Evolutionary conservation across 2,888 invertebrate species (phyloP), one percentile per base, ranked within the genome.

Genomic region (Volucella bombylans): DNA sequence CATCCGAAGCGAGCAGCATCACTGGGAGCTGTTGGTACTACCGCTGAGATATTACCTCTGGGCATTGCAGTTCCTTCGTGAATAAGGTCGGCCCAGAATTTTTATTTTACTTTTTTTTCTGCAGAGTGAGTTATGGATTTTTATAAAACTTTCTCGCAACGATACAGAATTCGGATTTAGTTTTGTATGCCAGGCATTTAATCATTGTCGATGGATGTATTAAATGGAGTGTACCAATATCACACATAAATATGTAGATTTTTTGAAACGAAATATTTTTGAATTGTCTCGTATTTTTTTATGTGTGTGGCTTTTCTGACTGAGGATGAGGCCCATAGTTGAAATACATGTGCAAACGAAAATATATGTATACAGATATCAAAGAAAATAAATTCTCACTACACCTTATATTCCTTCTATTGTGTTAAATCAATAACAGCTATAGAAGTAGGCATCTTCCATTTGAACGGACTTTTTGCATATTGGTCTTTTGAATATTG

Each of bases 121-220:
- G 2, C 54, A 10, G 4, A 80, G 83, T 77, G 85, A 85, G 61
- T 85, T 85, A 85, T 85, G 85, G 81, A 85, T 72, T 71, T 72
- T 61, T 69, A 74, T 54, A 6, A 65, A 83, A 83, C 79, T 83
- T 74, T 80, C 55, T 14, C 76, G 76, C 41, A 54, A 72, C 41
- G 41, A 57, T 65, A 57, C 31, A 50, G 57, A 80, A 54, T 54
- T 14, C 52, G 67, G 61, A 61, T 59, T 59, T 69, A 71, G 54
- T 69, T 80, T 79, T 64, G 65, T 79, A 47, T 12, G 59, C 50
- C 39, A 57, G 41, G 59, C 64, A 74, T 69, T 83, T 61, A 68
- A 76, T 85, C 76, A 81, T 72, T 47, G 41, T 31, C 15, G 73
- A 83, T 69, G 64, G 73, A 61, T 72, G 67, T 78, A 78, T 77